Evolutionary conservation across 2,888 invertebrate species (phyloP).

Genomic region (Thysanoteuthis rhombus): DNA sequence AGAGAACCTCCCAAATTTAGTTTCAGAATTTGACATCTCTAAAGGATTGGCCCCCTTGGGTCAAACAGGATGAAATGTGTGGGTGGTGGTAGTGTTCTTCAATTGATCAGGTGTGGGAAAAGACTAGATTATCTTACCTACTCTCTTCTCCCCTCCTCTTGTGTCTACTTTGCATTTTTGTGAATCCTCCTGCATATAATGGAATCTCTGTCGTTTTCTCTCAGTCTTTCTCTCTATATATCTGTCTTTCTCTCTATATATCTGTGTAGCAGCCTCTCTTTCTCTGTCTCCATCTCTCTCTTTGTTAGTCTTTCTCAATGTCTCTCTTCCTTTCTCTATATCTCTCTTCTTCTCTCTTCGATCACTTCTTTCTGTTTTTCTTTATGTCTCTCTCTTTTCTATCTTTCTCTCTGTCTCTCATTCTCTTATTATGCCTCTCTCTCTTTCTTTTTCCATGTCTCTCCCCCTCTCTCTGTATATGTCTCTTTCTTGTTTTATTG

Average conservation of each 20-base stretch:
- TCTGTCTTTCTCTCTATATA: too few species aligned
- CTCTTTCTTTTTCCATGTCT: not conserved
- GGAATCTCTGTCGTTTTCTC: not conserved
- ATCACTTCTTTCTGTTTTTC: not conserved
- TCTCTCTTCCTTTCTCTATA: too few species aligned
- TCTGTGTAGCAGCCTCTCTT: too few species aligned
- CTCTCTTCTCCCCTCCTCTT: not conserved
- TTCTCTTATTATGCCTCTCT: not conserved
- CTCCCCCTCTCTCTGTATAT: not conserved
- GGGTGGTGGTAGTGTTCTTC: not conserved
- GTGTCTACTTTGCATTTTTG: not conserved
- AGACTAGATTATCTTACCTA: not conserved
- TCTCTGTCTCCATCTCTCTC: too few species aligned
- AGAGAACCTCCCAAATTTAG: not conserved
- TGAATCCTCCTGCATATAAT: not conserved
- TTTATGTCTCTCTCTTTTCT: not conserved
- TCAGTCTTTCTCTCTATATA: not conserved
- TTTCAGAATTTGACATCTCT: not conserved
- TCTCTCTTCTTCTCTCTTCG: too few species aligned
- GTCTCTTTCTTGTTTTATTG: too few species aligned
- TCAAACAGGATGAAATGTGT: not conserved
- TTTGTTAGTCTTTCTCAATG: too few species aligned
- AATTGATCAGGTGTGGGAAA: not conserved
- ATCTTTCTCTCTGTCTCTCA: not conserved
- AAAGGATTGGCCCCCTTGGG: not conserved